Percentiles rank a stretch among this genome's conserved stretches.
Evolutionary conservation across 2,888 invertebrate genomes (phyloP).

Genomic region (Drosophila longiperda): DNA sequence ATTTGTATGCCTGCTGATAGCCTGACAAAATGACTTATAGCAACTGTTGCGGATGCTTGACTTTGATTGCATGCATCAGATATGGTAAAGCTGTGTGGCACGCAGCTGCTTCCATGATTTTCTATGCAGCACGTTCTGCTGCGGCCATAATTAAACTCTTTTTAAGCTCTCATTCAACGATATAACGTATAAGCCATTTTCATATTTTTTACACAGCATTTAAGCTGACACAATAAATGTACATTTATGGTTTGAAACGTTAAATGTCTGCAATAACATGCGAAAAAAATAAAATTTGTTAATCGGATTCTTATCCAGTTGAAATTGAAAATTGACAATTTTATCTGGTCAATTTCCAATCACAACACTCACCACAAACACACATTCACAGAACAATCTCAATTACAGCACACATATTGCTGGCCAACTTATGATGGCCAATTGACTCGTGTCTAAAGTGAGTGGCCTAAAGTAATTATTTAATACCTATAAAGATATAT

Average conservation of each 20-base stretch:
- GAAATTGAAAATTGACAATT: neutral
- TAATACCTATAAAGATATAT: neutral
- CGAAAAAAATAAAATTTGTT: neutral
- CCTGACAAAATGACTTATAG: conserved; percentile 65
- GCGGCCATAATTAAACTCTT: conserved; percentile 59
- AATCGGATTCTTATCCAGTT: conserved; percentile 35
- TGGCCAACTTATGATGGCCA: neutral
- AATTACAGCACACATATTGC: neutral
- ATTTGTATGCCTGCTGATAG: conserved; percentile 8
- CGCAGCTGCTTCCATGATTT: conserved; percentile 39
- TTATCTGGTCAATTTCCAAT: neutral
- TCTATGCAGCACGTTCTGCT: conserved; percentile 37
- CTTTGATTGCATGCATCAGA: conserved; percentile 77
- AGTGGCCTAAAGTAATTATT: neutral
- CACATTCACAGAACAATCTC: neutral
- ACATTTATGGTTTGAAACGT: neutral
- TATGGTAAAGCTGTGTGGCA: conserved; percentile 13
- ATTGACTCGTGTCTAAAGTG: no score
- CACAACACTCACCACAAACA: neutral
- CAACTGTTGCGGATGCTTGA: conserved; percentile 73
- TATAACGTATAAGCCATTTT: conserved; percentile 36
- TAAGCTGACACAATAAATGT: neutral
- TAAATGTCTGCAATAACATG: neutral
- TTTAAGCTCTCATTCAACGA: conserved; percentile 27
- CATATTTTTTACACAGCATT: neutral